phyloP scores from a whole-genome alignment of 2,888 invertebrate genomes.

The Aleiodes alternator region DNA sequence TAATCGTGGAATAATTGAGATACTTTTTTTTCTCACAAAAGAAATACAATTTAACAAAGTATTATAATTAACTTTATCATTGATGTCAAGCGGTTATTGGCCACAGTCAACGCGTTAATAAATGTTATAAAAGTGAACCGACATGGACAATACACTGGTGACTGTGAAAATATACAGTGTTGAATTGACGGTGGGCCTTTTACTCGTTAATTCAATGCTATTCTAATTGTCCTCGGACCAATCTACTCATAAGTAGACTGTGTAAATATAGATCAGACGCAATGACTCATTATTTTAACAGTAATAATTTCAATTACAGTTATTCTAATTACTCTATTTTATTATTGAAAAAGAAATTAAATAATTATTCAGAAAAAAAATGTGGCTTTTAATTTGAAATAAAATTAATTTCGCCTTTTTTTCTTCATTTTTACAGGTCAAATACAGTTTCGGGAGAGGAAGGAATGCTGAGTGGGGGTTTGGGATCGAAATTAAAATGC shows the following conservation, averaged over 20 bases:
- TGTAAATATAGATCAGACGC: not conserved
- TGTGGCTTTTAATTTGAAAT: too few relatives aligned
- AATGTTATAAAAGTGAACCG: too few relatives aligned
- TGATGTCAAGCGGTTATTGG: not conserved
- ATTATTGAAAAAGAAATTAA: too few relatives aligned
- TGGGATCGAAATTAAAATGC: slow-evolving; percentile 75
- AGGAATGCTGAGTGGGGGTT: slow-evolving; percentile 69
- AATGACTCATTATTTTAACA: too few relatives aligned
- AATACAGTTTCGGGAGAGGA: slow-evolving; percentile 80
- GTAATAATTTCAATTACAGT: too few relatives aligned
- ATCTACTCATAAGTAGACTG: not conserved
- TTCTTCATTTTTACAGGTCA: slow-evolving; percentile 74
- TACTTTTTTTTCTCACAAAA: too few relatives aligned
- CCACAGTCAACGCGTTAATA: not conserved
- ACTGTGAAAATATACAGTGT: not conserved
- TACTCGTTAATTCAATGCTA: not conserved
- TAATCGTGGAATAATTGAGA: too few relatives aligned
- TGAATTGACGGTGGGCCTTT: not conserved
- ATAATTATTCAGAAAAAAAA: too few relatives aligned
- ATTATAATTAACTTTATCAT: not conserved
- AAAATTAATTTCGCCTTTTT: slow-evolving; percentile 6
- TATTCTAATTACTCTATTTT: too few relatives aligned
- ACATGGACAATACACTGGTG: not conserved
- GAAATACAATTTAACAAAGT: not conserved
- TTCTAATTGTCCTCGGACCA: slow-evolving; percentile 10